Evolutionary conservation across 2,888 invertebrate genomes (phyloP).

Genomic region (Leistus spinibarbis): DNA sequence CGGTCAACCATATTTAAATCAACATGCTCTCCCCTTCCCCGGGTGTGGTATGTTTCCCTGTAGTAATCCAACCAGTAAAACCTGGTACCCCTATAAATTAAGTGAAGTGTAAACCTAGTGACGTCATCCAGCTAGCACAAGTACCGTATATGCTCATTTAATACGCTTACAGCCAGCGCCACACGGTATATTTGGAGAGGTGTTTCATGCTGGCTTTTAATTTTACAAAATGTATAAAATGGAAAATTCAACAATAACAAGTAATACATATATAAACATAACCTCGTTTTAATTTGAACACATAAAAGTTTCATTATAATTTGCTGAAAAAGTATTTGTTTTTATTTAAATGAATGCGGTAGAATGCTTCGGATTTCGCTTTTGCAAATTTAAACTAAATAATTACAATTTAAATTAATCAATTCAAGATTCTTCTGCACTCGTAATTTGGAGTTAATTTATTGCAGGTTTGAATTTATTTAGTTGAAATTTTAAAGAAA

Average conservation of each 20-base stretch:
- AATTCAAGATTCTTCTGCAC: too few relatives aligned
- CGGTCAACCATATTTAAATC: not conserved
- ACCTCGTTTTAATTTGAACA: not conserved
- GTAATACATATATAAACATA: too few relatives aligned
- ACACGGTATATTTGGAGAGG: not conserved
- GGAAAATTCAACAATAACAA: not conserved
- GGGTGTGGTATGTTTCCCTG: not conserved
- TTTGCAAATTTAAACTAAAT: too few relatives aligned
- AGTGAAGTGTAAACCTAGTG: conserved; percentile 13
- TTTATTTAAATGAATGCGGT: too few relatives aligned
- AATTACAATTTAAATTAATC: too few relatives aligned
- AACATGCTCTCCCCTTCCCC: not conserved
- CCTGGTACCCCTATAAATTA: conserved; percentile 14
- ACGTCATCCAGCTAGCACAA: not conserved
- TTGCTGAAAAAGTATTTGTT: not conserved
- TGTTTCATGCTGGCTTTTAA: not conserved
- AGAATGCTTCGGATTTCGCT: too few relatives aligned
- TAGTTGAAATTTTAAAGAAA: too few relatives aligned
- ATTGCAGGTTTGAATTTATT: too few relatives aligned
- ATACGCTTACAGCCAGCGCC: not conserved
- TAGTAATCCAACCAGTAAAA: not conserved
- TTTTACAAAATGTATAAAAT: not conserved
- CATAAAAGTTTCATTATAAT: not conserved
- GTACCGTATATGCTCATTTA: not conserved
- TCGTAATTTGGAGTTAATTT: too few relatives aligned